Evolutionary conservation across 35 echinoderm and acorn worm genomes (phyloP).

Genomic region (Acanthaster planci): DNA sequence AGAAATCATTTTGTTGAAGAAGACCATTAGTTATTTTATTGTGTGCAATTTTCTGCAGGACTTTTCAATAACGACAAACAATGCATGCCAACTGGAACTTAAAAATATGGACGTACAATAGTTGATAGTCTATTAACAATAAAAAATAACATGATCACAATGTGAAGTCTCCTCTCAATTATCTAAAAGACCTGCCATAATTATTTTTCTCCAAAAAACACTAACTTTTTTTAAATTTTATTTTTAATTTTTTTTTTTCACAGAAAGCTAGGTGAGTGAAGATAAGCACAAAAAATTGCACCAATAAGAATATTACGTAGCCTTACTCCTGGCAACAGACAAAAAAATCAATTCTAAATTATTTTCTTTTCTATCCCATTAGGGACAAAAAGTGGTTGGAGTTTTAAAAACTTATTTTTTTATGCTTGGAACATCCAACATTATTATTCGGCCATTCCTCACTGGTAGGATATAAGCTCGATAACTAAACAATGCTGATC

Average conservation of each 20-base stretch:
- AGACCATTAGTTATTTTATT: slow-evolving; percentile 26
- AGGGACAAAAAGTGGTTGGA: no score
- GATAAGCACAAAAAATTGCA: slow-evolving; percentile 29
- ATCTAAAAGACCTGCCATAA: slow-evolving; percentile 2
- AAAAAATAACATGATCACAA: slow-evolving; percentile 30
- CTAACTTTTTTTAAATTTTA: neutral
- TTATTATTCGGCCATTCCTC: neutral
- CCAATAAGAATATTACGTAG: slow-evolving; percentile 13
- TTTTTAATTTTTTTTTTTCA: neutral
- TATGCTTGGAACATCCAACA: neutral
- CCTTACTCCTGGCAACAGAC: neutral
- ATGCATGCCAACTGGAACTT: slow-evolving; percentile 20
- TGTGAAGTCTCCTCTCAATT: slow-evolving; percentile 12
- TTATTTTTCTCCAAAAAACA: slow-evolving; percentile 16
- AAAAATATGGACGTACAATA: slow-evolving; percentile 34
- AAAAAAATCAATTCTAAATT: no score
- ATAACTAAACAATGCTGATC: slow-evolving; percentile 4
- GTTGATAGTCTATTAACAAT: slow-evolving; percentile 24
- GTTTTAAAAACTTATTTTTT: neutral
- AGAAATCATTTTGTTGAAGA: neutral
- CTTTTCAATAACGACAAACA: slow-evolving; percentile 24
- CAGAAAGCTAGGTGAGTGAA: slow-evolving; percentile 28
- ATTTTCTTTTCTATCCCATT: no score
- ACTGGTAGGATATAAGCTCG: neutral
- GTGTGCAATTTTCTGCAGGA: slow-evolving; percentile 29